Base-by-base conservation (phyloP, 2,113 vertebrate species). In the Odocoileus virginianus region DNA sequence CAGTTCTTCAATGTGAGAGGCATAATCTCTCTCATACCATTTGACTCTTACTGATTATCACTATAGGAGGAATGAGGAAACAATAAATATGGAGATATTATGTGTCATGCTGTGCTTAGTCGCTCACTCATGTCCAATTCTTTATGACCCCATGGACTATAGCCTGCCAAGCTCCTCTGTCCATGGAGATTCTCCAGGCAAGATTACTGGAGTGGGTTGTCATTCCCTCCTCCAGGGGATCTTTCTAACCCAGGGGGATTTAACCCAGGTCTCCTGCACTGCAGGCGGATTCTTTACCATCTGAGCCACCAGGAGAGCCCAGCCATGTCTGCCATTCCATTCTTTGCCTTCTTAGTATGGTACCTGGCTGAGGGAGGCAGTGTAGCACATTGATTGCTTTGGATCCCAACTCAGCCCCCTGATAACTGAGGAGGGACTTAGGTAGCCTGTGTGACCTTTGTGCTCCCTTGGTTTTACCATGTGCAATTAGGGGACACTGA, bases 71-170 rank as follows among this genome's bases (percentile, higher is more conserved):
- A 85, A 85, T 30, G 11, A 60, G n/a, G 45, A 57, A 92, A 85
- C 25, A 82, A n/a, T 6, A 36, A 54, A 87, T 17, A 25, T 45
- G 61, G 55, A 21, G 36, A 76, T 61, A 36, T 87, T 50, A 58
- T 45, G 57, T 25, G 36, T 36, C 67, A 25, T 25, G 11, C 36
- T 74, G 36, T 25, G 10, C n/a, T 74, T 40, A 40, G 36, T 40
- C 0, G 0, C 36, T 74, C 19, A 74, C 67, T 40, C 21, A 13
- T 74, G 67, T 40, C 36, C 1, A 11, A 25, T 3, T 74, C 21
- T 23, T 71, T 74, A 74, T 40, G 67, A 25, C 21, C 21, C 67
- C 10, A 2, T 40, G 67, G 67, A 13, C 67, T 40, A 74, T 40
- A 74, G 67, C 67, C 67, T 0, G 2, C 67, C 67, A 74, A 74